Base-by-base conservation (phyloP, 2,888 invertebrate genomes). In the Tipula lateralis region DNA sequence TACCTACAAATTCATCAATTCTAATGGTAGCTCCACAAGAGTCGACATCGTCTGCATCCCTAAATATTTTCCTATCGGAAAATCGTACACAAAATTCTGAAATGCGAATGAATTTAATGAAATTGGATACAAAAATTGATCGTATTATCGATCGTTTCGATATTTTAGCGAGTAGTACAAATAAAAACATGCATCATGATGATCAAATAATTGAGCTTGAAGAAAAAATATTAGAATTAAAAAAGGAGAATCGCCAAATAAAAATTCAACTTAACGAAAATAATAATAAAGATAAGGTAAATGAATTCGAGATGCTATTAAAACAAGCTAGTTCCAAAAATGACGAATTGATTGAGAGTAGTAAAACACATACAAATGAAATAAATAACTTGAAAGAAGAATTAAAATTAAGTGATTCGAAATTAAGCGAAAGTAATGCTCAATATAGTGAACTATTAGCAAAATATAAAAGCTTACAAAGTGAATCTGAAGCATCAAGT, bases 41-140 rank as follows among this genome's bases (percentile, higher is more conserved):
- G 88, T 84, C 86, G 88, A 16, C 32, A 2, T 81, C 90, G 1
- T 87, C 89, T 86, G 91, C 92, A 82, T 91, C 91, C 86, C 87
- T 92, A 80, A 92, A 92, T 86, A 89, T 93, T 86, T 90, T 93
- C 85, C 87, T 93, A 84, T 90, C 92, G 1, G 94, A 94, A 89
- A 92, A 92, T 84, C 89, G 94, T 86, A 92, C 92, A 19, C 93
- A 94, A 85, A 93, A 93, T 87, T 91, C 93, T 7, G 94, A 94
- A 88, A 89, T 94, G n/a, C 91, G 94, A 86, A 91, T 94, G 89
- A 92, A 92, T 86, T 89, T 94, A 85, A 90, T 91, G n/a, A 92
- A 93, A 87, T 90, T 94, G 86, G 91, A 92, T 29, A 92, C 92
- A 85, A 94, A 94, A 89, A 89, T 94, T 44, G 94, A 94, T 87